phyloP scores from a whole-genome alignment of 2,888 invertebrate genomes.

The Sinhomidia bicolor region DNA sequence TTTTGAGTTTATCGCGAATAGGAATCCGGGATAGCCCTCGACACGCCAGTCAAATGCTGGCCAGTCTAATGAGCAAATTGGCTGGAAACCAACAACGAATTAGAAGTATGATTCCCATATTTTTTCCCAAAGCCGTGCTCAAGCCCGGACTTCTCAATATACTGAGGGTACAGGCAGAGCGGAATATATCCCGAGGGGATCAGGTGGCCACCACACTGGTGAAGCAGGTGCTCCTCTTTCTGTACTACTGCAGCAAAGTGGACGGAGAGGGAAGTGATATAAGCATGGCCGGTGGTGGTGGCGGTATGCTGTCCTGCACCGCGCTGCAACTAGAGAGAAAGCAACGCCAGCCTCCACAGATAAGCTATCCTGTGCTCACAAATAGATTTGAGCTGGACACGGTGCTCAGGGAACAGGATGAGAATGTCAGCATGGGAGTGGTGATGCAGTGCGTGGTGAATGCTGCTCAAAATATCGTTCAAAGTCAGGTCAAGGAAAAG shows the following conservation, averaged over 20 bases:
- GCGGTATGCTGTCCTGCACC: too few species aligned
- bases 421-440: conserved; percentile 75
- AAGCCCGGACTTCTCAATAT: conserved; percentile 66
- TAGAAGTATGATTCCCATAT: conserved; percentile 64
- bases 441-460: conserved; percentile 74
- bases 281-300: too few species aligned
- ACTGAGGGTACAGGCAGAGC: conserved; percentile 70
- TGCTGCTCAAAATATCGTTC: conserved; percentile 64
- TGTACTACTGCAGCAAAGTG: conserved; percentile 71
- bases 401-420: conserved; percentile 62
- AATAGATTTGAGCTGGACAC: conserved; percentile 65
- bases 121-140: conserved; percentile 16
- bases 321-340: too few species aligned
- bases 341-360: background rate
- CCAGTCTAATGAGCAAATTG: conserved; percentile 75
- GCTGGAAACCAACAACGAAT: conserved; percentile 70
- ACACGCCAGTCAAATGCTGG: conserved; percentile 63
- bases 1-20: conserved; percentile 45
- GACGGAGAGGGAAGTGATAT: conserved; percentile 41
- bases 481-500: conserved; percentile 50
- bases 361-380: conserved; percentile 63
- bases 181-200: conserved; percentile 37
- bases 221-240: conserved; percentile 72
- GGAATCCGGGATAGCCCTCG: conserved; percentile 15
- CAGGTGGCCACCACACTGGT: conserved; percentile 63